Base-by-base conservation (phyloP, 1,140 invertebrate genomes). In the Drosophila serrata region DNA sequence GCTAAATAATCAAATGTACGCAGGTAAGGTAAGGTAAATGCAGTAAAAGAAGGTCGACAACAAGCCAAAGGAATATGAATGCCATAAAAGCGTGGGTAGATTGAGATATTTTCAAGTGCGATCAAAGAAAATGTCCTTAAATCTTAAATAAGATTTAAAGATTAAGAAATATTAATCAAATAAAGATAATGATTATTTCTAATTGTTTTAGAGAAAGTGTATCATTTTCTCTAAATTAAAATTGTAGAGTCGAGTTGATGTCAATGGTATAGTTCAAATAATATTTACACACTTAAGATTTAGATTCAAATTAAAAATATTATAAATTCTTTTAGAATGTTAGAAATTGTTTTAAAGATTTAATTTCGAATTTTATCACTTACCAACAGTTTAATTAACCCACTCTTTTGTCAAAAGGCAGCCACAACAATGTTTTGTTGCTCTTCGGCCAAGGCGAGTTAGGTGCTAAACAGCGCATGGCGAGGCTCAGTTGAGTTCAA, bases 401-500 rank as follows among this genome's bases (percentile, higher is more conserved):
- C 76, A 45, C 19, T 62, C 15, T 42, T 42, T 31, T 15, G 35
- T 35, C 43, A 33, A 33, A 42, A 17, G 69, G 62, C 45, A 57
- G 74, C 45, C 74, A 53, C 68, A 78, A 57, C 74, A 78, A 63
- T 58, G 60, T 68, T 68, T 76, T 87, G 79, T 67, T 75, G 79
- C 57, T 67, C 43, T 67, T 12, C 31, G 75, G 70, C 82, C 79
- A 87, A 82, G 84, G 65, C 63, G 75, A 88, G 84, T 82, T 88
- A 88, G 82, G 82, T 87, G 82, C 82, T 87, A 87, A 87, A 87
- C 79, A 88, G 82, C 84, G 84, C 84, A 88, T 88, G 76, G 85
- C 84, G 70, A 79, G 63, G 59, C 56, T 61, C 40, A 76, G 57
- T 48, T 49, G 45, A 68, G 48, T 35, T 33, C 42, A 31, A 51